Evolutionary conservation across 2,888 invertebrate genomes (phyloP).

Genomic region (Drosophila lacicola): DNA sequence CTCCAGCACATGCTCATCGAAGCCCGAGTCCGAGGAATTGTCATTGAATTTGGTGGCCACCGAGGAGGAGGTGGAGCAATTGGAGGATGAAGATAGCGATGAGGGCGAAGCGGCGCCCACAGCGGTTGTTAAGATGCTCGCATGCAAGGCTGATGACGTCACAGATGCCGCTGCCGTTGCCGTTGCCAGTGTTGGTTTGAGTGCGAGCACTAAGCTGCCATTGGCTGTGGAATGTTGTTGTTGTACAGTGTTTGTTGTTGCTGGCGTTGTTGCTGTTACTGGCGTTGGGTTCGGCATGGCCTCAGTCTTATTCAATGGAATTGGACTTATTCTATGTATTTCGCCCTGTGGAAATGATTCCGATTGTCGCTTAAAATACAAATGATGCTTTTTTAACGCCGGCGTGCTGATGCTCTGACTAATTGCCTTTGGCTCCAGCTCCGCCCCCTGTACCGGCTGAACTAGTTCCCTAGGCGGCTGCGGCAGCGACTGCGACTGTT

Average conservation of each 20-base stretch:
- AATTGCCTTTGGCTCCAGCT: conserved; percentile 16
- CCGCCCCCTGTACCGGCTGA: conserved; percentile 19
- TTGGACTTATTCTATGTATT: conserved; percentile 77
- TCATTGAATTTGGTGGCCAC: conserved; percentile 86
- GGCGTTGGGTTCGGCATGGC: conserved; percentile 29
- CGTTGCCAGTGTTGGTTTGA: conserved; percentile 47
- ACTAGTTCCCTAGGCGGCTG: conserved; percentile 29
- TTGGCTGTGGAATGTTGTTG: conserved; percentile 68
- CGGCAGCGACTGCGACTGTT: conserved; percentile 14
- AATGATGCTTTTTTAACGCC: conserved; percentile 84
- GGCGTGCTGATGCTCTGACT: conserved; percentile 62
- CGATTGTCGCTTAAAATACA: conserved; percentile 84
- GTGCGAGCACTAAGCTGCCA: conserved; percentile 39
- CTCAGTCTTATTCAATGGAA: conserved; percentile 82
- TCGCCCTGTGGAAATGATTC: conserved; percentile 82
- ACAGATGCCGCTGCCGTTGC: conserved; percentile 19
- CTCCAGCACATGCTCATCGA: conserved; percentile 87
- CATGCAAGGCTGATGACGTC: conserved; percentile 25
- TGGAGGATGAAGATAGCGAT: conserved; percentile 72
- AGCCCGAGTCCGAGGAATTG: conserved; percentile 90
- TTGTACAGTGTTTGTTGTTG: conserved; percentile 39
- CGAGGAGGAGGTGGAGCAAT: conserved; percentile 78
- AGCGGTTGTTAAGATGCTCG: conserved; percentile 49
- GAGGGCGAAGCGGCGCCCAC: conserved; percentile 80
- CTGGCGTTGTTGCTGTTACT: conserved; percentile 28